These are phyloP conservation scores for Brachyopa scutellaris DNA, from an alignment of 2,888 invertebrate genomes.

Conservation along the genomic window DNA sequence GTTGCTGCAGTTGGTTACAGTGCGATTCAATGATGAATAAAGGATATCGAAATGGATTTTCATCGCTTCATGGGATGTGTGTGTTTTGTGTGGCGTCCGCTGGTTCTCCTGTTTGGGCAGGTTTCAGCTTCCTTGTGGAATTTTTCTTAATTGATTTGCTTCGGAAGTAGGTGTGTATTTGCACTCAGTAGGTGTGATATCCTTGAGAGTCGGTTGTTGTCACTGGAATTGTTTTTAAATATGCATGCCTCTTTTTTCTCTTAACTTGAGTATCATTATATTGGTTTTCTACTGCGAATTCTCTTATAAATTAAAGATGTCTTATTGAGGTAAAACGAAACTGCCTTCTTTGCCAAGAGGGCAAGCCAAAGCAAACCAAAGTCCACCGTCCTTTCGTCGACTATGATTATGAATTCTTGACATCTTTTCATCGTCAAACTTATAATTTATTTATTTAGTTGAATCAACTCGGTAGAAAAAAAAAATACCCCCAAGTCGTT, in stretches of 20 bases:
- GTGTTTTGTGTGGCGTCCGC: not conserved
- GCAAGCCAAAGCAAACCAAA: not conserved
- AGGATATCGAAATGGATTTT: slow-evolving; percentile 70
- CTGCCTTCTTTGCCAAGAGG: too few relatives aligned
- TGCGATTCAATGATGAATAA: slow-evolving; percentile 68
- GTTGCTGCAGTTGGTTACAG: slow-evolving; percentile 36
- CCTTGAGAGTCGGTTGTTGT: slow-evolving; percentile 36
- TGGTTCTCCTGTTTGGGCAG: slow-evolving; percentile 75
- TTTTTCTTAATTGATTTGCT: slow-evolving; percentile 58
- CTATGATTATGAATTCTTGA: slow-evolving; percentile 20
- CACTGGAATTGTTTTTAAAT: slow-evolving; percentile 2
- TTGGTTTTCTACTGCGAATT: too few relatives aligned
- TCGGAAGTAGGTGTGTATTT: slow-evolving; percentile 55
- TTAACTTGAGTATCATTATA: not conserved
- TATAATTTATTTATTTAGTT: slow-evolving; percentile 31
- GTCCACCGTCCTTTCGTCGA: not conserved
- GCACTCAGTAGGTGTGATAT: slow-evolving; percentile 50
- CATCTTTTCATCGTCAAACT: slow-evolving; percentile 30
- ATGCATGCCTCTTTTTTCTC: too few relatives aligned
- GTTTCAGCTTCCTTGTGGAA: slow-evolving; percentile 80
- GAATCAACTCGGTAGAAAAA: not conserved
- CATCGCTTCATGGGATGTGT: slow-evolving; percentile 62
- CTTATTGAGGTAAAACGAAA: too few relatives aligned
- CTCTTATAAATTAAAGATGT: too few relatives aligned
- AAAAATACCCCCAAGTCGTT: slow-evolving; percentile 1